phyloP scores from a whole-genome alignment of 1,140 invertebrate species.

The Leptinotarsa lineolata region DNA sequence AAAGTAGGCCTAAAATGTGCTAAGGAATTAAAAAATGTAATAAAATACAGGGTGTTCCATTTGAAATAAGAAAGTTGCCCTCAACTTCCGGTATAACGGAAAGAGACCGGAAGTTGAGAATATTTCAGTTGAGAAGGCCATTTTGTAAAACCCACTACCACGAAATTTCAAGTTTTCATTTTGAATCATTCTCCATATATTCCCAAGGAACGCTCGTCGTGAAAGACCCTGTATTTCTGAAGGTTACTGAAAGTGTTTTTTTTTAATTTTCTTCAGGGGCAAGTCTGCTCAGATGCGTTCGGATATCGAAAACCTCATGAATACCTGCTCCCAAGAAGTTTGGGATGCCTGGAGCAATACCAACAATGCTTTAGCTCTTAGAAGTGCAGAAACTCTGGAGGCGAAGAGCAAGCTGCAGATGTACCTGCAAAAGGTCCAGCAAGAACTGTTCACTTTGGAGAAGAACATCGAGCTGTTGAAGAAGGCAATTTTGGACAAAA shows the following conservation, averaged over 20 bases:
- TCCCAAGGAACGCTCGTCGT: no score
- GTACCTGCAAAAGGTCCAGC: slow-evolving; percentile 83
- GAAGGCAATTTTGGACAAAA: slow-evolving; percentile 86
- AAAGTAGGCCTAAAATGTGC: no score
- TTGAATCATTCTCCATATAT: no score
- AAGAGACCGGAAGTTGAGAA: no score
- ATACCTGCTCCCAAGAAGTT: slow-evolving; percentile 66
- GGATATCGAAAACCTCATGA: slow-evolving; percentile 80
- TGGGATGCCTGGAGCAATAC: slow-evolving; percentile 90
- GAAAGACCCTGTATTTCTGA: not conserved
- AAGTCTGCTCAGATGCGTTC: slow-evolving; percentile 77
- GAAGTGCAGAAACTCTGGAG: slow-evolving; percentile 78
- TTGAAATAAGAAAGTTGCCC: no score
- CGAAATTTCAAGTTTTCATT: no score
- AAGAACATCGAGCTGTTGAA: slow-evolving; percentile 81
- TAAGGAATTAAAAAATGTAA: no score
- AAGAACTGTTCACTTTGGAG: slow-evolving; percentile 88
- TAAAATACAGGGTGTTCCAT: no score
- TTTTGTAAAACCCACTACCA: no score
- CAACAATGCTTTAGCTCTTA: slow-evolving; percentile 77
- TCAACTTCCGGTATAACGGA: no score
- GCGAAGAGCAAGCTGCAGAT: slow-evolving; percentile 86
- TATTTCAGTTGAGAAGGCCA: no score
- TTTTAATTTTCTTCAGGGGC: slow-evolving; percentile 71
- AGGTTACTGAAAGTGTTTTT: slow-evolving; percentile 77